Evolutionary conservation across 2,888 invertebrate genomes (phyloP).

Genomic region (Drosophila tripunctata): DNA sequence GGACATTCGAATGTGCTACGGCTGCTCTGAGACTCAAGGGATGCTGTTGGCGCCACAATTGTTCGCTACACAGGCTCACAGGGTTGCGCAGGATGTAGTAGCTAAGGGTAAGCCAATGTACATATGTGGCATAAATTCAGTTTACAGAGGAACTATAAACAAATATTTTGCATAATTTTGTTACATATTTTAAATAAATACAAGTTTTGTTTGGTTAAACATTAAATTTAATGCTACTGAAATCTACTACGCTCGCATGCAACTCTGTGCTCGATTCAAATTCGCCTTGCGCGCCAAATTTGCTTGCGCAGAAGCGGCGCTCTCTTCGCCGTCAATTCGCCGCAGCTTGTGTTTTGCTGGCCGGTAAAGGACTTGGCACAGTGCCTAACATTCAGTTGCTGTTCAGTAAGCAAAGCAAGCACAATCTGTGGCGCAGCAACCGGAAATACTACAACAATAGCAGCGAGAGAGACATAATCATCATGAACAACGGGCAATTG

Average conservation of each 20-base stretch:
- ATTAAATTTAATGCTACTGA: not conserved
- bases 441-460: not conserved
- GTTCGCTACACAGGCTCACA: constrained; percentile 4
- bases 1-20: constrained; percentile 38
- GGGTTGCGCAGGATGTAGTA: constrained; percentile 21
- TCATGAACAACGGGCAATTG: constrained; percentile 19
- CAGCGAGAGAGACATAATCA: constrained; percentile 9
- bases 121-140: too few relatives aligned
- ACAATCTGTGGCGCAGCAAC: constrained; percentile 28
- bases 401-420: constrained; percentile 49
- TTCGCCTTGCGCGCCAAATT: constrained; percentile 50
- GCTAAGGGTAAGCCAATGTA: not conserved
- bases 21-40: constrained; percentile 18
- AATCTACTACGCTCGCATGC: constrained; percentile 45
- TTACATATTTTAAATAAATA: not conserved
- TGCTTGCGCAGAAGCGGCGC: constrained; percentile 61
- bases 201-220: not conserved
- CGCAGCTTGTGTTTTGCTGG: constrained; percentile 52
- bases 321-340: constrained; percentile 56
- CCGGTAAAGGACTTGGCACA: constrained; percentile 63
- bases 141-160: too few relatives aligned
- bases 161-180: not conserved
- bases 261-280: constrained; percentile 47
- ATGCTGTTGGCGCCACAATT: constrained; percentile 17
- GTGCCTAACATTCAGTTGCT: constrained; percentile 56